These are phyloP conservation scores for Neolamprologus sp. DNA, from an alignment of 2,113 vertebrate genomes.

Conservation along the genomic window DNA sequence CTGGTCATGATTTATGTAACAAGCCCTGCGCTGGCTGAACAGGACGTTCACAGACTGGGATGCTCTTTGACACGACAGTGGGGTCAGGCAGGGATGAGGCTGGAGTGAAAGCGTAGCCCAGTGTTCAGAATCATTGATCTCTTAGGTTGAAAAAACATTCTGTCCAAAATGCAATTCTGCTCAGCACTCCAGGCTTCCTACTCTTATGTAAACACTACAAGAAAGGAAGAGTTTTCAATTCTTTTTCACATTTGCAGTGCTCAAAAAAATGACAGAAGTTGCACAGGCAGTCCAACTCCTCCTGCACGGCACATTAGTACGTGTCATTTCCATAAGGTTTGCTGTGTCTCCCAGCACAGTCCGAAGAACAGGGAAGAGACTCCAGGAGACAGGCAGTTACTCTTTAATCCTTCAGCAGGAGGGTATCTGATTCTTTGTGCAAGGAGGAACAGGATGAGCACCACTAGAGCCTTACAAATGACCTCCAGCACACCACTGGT, in stretches of 20 bases:
- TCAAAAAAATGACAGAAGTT: neutral
- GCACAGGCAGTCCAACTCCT: neutral
- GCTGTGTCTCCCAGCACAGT: neutral
- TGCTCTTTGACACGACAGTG: neutral
- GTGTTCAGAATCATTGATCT: neutral
- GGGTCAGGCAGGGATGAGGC: neutral
- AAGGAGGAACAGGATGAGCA: neutral
- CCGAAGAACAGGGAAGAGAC: neutral
- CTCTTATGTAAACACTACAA: neutral
- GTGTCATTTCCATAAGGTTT: neutral
- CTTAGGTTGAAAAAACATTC: neutral
- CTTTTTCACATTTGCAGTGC: neutral
- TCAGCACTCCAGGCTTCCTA: neutral
- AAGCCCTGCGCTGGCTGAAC: constrained; percentile 1
- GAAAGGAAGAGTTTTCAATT: neutral
- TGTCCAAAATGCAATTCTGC: neutral
- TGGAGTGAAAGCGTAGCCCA: neutral
- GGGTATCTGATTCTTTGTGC: neutral
- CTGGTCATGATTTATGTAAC: constrained; percentile 51
- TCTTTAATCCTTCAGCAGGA: neutral
- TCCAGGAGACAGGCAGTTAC: neutral
- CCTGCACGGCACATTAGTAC: neutral
- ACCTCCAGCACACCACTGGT: neutral
- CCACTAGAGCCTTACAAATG: neutral
- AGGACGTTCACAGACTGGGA: neutral